Evolutionary conservation across 64 coral and sea anemone species (phyloP).

Genomic region (Anthopleura sola): DNA sequence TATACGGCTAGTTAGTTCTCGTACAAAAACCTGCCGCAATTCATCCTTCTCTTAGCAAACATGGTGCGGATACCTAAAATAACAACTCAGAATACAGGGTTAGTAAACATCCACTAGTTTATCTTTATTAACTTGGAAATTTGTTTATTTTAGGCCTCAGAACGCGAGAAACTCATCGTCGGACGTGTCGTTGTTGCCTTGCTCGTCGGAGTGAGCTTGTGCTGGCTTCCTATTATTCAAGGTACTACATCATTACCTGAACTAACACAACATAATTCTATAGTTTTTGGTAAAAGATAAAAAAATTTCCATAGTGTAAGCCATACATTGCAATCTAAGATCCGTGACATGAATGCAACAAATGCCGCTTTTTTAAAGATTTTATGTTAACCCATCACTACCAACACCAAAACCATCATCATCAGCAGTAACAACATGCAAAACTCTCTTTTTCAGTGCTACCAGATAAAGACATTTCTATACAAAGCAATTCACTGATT

Average conservation of each 20-base stretch:
- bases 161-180: conserved; percentile 82
- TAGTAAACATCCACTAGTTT: not conserved
- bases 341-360: not conserved
- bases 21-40: too few species aligned
- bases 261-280: too few species aligned
- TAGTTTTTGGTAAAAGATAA: not conserved
- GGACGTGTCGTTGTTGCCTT: conserved; percentile 61
- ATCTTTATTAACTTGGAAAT: not conserved
- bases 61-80: too few species aligned
- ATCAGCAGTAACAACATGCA: too few species aligned
- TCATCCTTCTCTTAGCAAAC: too few species aligned
- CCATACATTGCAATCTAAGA: not conserved
- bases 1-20: too few species aligned
- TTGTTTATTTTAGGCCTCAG: conserved; percentile 21
- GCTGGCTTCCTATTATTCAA: conserved; percentile 88
- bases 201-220: conserved; percentile 67
- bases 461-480: too few species aligned
- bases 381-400: not conserved
- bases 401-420: not conserved
- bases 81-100: not conserved
- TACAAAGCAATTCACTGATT: too few species aligned
- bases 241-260: conserved; percentile 35
- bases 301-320: not conserved
- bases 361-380: too few species aligned
- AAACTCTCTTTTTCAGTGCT: too few species aligned